Base-by-base conservation (phyloP, 2,113 vertebrate species). In the Hipposideros armiger region DNA sequence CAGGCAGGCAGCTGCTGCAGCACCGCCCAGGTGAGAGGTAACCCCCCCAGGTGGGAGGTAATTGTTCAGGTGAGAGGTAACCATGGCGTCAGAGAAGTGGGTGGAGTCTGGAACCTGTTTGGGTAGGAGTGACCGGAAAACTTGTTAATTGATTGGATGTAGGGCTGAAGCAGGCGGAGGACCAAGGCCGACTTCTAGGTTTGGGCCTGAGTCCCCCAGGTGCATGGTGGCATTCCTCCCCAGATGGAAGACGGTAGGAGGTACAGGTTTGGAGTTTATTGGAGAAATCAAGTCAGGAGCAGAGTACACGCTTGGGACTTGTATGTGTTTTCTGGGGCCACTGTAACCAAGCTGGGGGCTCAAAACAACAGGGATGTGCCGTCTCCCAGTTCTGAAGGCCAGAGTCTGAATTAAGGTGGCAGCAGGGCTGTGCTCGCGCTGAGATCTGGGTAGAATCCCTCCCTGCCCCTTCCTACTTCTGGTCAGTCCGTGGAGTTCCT, bases 401-500 rank as follows among this genome's bases (percentile, higher is more conserved):
- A 9, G 20, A 58, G 3, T 82, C 52, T 81, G 2, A 45, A 22
- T 20, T 47, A 19, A 7, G 2, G 42, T 58, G 54, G n/a, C 17
- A 0, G 15, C 17, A 20, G 95, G 56, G 32, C 73, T 10, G 1
- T 0, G 3, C 60, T 32, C 3, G 88, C 54, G 47, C 28, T 1
- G 13, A 42, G 47, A 24, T 40, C 54, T 1, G 24, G n/a, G 13
- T 0, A 2, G 36, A 36, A 11, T 2, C 24, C 11, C 45, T 20
- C 72, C 20, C 9, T 2, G 2, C n/a, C 36, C 32, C 76, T 11
- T 3, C n/a, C 19, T 0, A 0, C 36, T 11, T n/a, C n/a, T 1
- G 20, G 36, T 3, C 36, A 11, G 0, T 7, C 11, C 24, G 7
- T 2, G 40, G 30, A 0, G 7, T 0, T 15, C 24, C 50, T 0